Evolutionary conservation across 2,113 vertebrate genomes (phyloP).

Genomic region (Galemys pyrenaicus): DNA sequence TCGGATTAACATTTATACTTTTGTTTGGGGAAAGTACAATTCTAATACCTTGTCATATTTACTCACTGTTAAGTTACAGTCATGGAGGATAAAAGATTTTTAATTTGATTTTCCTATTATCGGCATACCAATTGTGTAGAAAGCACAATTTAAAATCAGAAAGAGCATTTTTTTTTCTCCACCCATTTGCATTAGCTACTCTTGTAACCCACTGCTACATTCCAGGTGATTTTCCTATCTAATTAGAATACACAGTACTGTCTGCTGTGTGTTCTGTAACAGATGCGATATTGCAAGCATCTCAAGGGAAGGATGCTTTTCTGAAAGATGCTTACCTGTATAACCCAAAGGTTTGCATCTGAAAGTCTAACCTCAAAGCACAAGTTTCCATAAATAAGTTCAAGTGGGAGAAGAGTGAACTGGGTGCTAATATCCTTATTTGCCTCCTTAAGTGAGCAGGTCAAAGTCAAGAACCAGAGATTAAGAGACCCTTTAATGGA

Average conservation of each 20-base stretch:
- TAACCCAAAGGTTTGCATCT: slow-evolving; percentile 6
- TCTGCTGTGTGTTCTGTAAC: slow-evolving; percentile 46
- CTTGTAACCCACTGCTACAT: neutral
- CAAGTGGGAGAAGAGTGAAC: neutral
- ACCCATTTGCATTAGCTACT: slow-evolving; percentile 16
- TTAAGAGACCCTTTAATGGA: neutral
- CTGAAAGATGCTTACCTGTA: slow-evolving; percentile 56
- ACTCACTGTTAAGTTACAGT: slow-evolving; percentile 54
- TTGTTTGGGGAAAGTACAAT: slow-evolving; percentile 39
- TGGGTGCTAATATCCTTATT: neutral
- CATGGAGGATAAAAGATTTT: neutral
- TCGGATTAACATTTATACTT: slow-evolving; percentile 50
- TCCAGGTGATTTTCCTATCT: slow-evolving; percentile 51
- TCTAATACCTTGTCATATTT: neutral
- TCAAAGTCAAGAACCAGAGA: neutral
- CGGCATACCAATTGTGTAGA: neutral
- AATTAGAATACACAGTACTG: slow-evolving; percentile 33
- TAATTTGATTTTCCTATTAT: slow-evolving; percentile 20
- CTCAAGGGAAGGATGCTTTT: neutral
- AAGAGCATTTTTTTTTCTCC: slow-evolving; percentile 12
- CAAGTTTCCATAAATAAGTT: neutral
- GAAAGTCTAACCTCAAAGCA: neutral
- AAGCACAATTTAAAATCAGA: slow-evolving; percentile 19
- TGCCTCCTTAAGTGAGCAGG: neutral
- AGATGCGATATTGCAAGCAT: slow-evolving; percentile 62